These are phyloP conservation scores for Girardinichthys multiradiatus DNA, from an alignment of 2,113 vertebrate species.

Conservation along the genomic window DNA sequence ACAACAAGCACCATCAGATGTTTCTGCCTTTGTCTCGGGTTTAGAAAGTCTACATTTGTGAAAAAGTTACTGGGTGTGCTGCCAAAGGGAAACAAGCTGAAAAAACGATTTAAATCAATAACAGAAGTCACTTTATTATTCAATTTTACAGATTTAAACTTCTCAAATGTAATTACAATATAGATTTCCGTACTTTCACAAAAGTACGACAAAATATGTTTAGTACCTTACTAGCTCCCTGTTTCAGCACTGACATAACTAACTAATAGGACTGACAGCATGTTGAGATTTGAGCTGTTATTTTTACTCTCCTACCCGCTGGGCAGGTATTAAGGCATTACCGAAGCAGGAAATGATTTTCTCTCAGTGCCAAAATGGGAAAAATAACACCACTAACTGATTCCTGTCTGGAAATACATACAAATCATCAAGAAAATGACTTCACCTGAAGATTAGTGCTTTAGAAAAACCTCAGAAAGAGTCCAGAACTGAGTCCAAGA, in stretches of 20 bases:
- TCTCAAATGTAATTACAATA: background rate
- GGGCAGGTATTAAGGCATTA: background rate
- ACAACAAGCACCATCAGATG: slow-evolving; percentile 23
- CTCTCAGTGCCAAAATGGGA: background rate
- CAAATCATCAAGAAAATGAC: background rate
- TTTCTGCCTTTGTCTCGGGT: slow-evolving; percentile 4
- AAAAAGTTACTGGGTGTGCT: background rate
- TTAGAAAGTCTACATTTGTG: background rate
- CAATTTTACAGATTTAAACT: background rate
- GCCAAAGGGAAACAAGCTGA: background rate
- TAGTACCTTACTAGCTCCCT: background rate
- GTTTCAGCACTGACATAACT: slow-evolving; percentile 1
- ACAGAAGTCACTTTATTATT: background rate
- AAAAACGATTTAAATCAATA: background rate
- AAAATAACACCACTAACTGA: background rate
- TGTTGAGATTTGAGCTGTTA: slow-evolving; percentile 13
- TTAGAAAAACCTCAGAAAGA: background rate
- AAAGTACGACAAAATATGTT: background rate
- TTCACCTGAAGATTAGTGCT: background rate
- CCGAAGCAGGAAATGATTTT: background rate
- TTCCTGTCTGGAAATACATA: background rate
- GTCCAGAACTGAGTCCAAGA: too few relatives aligned
- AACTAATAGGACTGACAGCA: background rate
- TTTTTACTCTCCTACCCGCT: slow-evolving; percentile 17
- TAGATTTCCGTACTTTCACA: background rate